Evolutionary conservation across 2,888 invertebrate genomes (phyloP), one percentile per base, ranked within the genome.

Genomic region (Ctenicera cuprea): DNA sequence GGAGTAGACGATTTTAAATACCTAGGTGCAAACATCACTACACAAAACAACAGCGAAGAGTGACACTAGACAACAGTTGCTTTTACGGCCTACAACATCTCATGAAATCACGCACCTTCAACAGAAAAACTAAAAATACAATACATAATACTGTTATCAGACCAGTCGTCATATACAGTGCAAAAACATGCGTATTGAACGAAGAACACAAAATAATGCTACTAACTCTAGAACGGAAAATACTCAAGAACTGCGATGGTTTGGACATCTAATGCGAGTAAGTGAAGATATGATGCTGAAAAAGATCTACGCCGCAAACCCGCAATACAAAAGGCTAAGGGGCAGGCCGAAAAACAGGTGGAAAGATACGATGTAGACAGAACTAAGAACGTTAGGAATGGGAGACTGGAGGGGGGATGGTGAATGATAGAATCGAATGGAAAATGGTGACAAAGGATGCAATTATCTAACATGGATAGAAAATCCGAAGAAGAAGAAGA

Each of bases 11-110:
- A 2, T 41, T 4, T 11, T 41, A 41, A 41, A n/a, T 41, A 41
- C 41, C 41, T 3, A 26, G 11, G 41, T 41, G 3, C 41, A 41
- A 41, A 41, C 41, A 11, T 4, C 41, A n/a, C 41, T 2, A 41
- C 7, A 41, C 2, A 4, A n/a, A 41, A 12, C 3, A 12, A 8
- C 11, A 41, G 7, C 41, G 41, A 41, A 41, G 41, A n/a, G 41
- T 41, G 41, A 41, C 41, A 41, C 11, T 41, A 41, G 41, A n/a
- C 3, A 41, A 11, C 3, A 41, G 41, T 2, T 41, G 41, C 41
- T 41, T 41, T 41, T 41, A 41, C 11, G 41, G 41, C 41, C 41
- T n/a, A n/a, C n/a, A n/a, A n/a, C n/a, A n/a, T n/a, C n/a, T n/a
- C n/a, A n/a, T n/a, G n/a, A n/a, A n/a, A 41, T 41, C 41, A 41